Evolutionary conservation across 2,888 invertebrate genomes (phyloP).

Genomic region (Pandemis cinnamomeana): DNA sequence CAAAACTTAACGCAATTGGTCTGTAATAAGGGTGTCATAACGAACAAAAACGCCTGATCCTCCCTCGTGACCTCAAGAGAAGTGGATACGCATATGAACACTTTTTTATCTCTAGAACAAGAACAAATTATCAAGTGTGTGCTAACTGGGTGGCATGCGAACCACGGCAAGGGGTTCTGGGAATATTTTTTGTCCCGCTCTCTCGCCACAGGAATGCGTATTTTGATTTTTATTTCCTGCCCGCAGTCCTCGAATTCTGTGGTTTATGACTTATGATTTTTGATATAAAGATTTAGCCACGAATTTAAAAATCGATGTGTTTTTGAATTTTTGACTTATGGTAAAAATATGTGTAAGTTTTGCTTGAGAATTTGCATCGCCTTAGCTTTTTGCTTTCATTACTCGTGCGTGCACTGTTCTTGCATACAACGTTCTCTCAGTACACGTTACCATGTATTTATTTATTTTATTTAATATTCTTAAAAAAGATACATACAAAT

Average conservation of each 20-base stretch:
- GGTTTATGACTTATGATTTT: constrained; percentile 1
- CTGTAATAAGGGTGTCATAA: neutral
- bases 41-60: neutral
- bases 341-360: neutral
- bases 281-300: neutral
- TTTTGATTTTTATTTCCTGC: constrained; percentile 35
- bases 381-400: too few species aligned
- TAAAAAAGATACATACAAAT: too few species aligned
- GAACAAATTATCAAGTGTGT: constrained; percentile 38
- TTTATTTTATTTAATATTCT: too few species aligned
- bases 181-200: constrained; percentile 35
- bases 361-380: neutral
- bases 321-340: too few species aligned
- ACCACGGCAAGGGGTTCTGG: constrained; percentile 23
- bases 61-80: constrained; percentile 4
- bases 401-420: too few species aligned
- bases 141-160: constrained; percentile 42
- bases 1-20: too few species aligned
- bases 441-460: too few species aligned
- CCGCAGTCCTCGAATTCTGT: neutral
- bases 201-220: constrained; percentile 28
- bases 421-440: too few species aligned
- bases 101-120: constrained; percentile 39
- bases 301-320: too few species aligned
- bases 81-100: constrained; percentile 23